These are phyloP conservation scores for Varroa destructor DNA, from an alignment of 1,140 invertebrate species.

Conservation along the genomic window DNA sequence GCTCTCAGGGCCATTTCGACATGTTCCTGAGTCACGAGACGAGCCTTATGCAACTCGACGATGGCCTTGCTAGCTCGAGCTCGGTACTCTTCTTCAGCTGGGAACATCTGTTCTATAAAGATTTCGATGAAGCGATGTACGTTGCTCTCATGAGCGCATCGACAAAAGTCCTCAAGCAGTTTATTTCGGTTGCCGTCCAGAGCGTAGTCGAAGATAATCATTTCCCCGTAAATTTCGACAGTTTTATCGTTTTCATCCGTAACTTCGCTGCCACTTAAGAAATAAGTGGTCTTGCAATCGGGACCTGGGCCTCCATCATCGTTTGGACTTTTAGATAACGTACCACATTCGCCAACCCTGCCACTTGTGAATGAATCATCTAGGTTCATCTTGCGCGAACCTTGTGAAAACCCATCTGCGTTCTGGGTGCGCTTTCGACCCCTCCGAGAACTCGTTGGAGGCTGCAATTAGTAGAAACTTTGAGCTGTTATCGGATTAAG, in stretches of 20 bases:
- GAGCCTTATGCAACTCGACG: too few relatives aligned
- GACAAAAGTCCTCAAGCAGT: neutral
- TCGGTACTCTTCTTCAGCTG: neutral
- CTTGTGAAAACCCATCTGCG: neutral
- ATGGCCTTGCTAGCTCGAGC: neutral
- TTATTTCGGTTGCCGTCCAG: neutral
- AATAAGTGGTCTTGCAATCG: neutral
- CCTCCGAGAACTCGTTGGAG: too few relatives aligned
- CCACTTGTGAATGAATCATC: neutral
- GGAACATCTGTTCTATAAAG: neutral
- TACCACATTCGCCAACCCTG: neutral
- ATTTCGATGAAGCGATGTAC: neutral
- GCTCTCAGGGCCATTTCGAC: too few relatives aligned
- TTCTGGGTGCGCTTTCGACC: too few relatives aligned
- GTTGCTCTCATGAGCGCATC: conserved; percentile 8
- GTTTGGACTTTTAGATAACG: neutral
- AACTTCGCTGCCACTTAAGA: neutral
- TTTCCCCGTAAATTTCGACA: neutral
- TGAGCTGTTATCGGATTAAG: too few relatives aligned
- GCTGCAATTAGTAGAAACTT: too few relatives aligned
- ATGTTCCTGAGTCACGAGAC: too few relatives aligned
- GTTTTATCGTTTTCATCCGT: neutral
- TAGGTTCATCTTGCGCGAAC: neutral
- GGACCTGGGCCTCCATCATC: neutral
- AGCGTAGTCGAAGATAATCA: neutral